phyloP scores from a whole-genome alignment of 2,888 invertebrate genomes.

The Dryadula phaetusa region DNA sequence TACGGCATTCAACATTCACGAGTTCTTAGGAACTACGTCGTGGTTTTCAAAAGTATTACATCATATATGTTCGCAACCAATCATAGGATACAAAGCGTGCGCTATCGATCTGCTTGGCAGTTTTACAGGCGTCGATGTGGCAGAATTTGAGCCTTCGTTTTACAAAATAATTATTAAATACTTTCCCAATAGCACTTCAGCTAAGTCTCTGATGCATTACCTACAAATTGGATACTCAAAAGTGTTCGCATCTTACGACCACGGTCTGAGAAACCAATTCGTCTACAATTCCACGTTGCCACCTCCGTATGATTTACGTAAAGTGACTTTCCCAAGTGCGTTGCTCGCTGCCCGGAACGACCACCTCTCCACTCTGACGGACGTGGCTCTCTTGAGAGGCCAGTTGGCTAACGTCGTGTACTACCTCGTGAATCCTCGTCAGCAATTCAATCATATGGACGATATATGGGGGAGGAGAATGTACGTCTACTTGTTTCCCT shows the following conservation, averaged over 20 bases:
- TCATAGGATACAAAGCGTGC: slow-evolving; percentile 41
- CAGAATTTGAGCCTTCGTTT: slow-evolving; percentile 48
- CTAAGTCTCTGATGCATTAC: slow-evolving; percentile 55
- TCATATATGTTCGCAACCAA: slow-evolving; percentile 34
- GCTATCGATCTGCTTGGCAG: slow-evolving; percentile 29
- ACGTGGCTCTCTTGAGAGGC: slow-evolving; percentile 49
- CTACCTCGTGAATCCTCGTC: slow-evolving; percentile 36
- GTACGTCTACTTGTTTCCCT: slow-evolving; percentile 44
- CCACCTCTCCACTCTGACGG: slow-evolving; percentile 52
- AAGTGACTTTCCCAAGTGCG: slow-evolving; percentile 53
- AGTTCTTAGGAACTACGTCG: slow-evolving; percentile 40
- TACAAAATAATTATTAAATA: slow-evolving; percentile 45
- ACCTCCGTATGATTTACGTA: slow-evolving; percentile 57
- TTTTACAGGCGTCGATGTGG: slow-evolving; percentile 44
- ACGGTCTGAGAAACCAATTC: slow-evolving; percentile 52
- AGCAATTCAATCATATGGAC: slow-evolving; percentile 48
- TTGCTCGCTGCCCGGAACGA: slow-evolving; percentile 57
- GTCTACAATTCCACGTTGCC: slow-evolving; percentile 52
- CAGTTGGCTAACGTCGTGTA: slow-evolving; percentile 54
- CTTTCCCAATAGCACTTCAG: slow-evolving; percentile 56
- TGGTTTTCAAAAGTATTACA: slow-evolving; percentile 1
- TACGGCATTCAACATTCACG: slow-evolving; percentile 35
- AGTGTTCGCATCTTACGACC: slow-evolving; percentile 56
- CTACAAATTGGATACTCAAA: slow-evolving; percentile 50
- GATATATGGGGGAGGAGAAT: slow-evolving; percentile 47